Conservation (phyloP, 1,140 invertebrate genomes). For the Megathymus violae region DNA sequence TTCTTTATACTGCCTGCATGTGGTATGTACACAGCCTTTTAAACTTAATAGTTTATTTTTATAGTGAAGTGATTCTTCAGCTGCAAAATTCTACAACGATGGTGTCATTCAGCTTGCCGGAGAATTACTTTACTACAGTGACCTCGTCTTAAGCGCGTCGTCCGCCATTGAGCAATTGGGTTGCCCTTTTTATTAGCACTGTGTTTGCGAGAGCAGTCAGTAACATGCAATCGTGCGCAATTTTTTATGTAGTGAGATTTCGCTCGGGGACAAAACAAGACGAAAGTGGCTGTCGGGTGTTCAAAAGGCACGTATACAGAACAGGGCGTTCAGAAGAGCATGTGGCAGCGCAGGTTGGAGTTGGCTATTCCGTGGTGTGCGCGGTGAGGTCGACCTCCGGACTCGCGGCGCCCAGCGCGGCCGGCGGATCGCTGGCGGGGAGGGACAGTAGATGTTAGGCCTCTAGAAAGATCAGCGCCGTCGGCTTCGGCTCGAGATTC, state of each 20-base stretch:
- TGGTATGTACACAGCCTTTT: background rate
- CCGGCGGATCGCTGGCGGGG: constrained; percentile 89
- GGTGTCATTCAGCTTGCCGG: background rate
- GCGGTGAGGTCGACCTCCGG: constrained; percentile 86
- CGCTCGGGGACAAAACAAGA: background rate
- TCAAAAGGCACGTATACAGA: constrained; percentile 26
- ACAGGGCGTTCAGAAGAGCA: constrained; percentile 77
- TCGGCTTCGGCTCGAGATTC: constrained; percentile 94
- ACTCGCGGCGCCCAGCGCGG: constrained; percentile 85
- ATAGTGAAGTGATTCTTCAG: no score
- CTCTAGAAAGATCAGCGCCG: constrained; percentile 93
- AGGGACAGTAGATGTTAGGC: constrained; percentile 93
- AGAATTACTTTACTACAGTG: background rate
- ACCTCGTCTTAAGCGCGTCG: background rate
- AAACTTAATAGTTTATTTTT: no score
- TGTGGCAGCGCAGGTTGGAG: constrained; percentile 83
- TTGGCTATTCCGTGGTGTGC: constrained; percentile 84
- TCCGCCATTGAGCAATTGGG: background rate
- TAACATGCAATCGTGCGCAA: no score
- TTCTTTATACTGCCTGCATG: constrained; percentile 11
- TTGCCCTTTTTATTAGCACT: background rate
- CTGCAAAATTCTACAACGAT: background rate
- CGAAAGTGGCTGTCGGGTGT: constrained; percentile 1
- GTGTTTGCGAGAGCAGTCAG: background rate
- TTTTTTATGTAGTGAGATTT: background rate